A percentile compares a stretch with the other conserved stretches of the same genome.
These are phyloP conservation scores for Paramormyrops hopkinsi DNA, from an alignment of 2,797 vertebrate species.

Conservation along the genomic window DNA sequence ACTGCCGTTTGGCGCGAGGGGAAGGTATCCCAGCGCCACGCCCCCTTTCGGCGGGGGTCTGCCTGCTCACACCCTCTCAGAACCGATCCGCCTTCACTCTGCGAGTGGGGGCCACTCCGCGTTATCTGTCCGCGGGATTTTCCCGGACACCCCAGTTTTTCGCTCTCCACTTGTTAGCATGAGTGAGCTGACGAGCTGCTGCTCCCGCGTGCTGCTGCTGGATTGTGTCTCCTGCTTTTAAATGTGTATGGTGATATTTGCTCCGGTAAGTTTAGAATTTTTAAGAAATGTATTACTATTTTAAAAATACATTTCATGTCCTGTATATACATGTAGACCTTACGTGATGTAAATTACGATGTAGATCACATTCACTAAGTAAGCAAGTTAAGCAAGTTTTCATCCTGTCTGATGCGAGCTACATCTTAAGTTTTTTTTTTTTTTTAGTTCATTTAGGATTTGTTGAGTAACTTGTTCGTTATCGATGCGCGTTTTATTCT, in stretches of 20 bases:
- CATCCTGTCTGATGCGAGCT: background rate
- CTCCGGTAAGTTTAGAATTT: constrained; percentile 74
- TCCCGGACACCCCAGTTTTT: background rate
- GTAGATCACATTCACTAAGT: background rate
- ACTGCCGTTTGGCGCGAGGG: constrained; percentile 40
- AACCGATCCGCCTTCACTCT: constrained; percentile 66
- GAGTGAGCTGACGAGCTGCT: constrained; percentile 48
- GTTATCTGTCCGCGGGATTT: background rate
- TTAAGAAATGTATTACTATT: background rate
- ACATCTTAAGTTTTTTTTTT: background rate
- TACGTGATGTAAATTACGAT: background rate
- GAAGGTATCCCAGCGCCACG: constrained; percentile 16
- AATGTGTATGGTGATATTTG: constrained; percentile 95
- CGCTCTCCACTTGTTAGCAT: constrained; percentile 49
- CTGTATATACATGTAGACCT: background rate
- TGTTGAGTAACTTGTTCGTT: background rate
- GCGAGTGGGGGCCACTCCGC: constrained; percentile 50
- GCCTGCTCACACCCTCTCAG: constrained; percentile 55
- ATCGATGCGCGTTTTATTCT: background rate
- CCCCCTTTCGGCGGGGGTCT: constrained; percentile 57
- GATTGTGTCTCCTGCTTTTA: constrained; percentile 72
- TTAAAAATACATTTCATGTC: background rate
- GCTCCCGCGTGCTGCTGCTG: constrained; percentile 64
- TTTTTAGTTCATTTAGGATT: background rate
- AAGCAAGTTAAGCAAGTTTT: background rate